Evolutionary conservation across 2,797 vertebrate genomes (phyloP).

Genomic region (Spea hammondii): DNA sequence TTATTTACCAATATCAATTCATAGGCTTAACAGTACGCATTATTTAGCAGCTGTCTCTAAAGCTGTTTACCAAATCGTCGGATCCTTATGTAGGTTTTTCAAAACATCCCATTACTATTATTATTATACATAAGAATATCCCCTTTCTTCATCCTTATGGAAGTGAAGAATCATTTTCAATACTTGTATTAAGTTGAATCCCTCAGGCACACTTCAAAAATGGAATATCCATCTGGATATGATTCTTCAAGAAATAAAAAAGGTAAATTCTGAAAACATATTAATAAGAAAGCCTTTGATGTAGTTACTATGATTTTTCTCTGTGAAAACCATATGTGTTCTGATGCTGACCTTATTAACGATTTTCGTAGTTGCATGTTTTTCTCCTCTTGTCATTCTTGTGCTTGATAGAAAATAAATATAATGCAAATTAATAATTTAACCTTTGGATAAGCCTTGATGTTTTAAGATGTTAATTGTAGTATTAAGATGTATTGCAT

Average conservation of each 20-base stretch:
- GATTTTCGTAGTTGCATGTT: neutral
- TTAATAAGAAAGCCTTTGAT: constrained; percentile 5
- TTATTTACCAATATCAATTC: too few species aligned
- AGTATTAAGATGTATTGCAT: too few species aligned
- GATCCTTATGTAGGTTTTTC: neutral
- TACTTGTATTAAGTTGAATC: neutral
- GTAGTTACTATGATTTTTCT: neutral
- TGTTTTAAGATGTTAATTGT: too few species aligned
- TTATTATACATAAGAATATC: neutral
- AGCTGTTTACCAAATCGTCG: neutral
- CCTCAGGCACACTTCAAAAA: neutral
- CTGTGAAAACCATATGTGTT: neutral
- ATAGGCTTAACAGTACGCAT: too few species aligned
- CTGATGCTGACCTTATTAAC: neutral
- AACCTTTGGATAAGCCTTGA: too few species aligned
- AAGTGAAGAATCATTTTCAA: neutral
- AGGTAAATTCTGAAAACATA: neutral
- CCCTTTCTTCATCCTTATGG: neutral
- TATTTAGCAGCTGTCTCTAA: too few species aligned
- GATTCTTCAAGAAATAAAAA: neutral
- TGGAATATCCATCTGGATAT: neutral
- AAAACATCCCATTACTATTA: neutral
- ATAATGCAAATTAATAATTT: too few species aligned
- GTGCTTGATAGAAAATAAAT: too few species aligned
- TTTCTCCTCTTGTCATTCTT: too few species aligned